Evolutionary conservation across 2,888 invertebrate genomes (phyloP).

Genomic region (Horisme vitalbata): DNA sequence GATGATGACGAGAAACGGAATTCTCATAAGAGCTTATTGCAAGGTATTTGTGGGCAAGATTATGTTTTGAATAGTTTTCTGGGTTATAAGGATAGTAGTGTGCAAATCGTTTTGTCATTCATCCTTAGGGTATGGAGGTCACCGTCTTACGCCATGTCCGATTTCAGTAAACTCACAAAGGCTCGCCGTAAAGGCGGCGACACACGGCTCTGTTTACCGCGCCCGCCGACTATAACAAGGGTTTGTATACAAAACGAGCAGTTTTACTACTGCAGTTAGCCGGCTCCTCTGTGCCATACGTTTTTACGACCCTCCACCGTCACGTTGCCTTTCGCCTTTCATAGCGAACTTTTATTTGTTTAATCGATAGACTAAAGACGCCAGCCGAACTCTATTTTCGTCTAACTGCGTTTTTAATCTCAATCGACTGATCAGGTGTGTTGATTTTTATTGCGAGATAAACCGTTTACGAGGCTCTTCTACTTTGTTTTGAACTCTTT

Average conservation of each 20-base stretch:
- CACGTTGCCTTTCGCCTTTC: constrained; percentile 77
- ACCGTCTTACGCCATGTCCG: constrained; percentile 60
- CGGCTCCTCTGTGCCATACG: constrained; percentile 80
- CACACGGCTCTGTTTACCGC: constrained; percentile 76
- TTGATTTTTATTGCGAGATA: constrained; percentile 74
- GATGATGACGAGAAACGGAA: too few relatives aligned
- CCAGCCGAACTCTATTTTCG: constrained; percentile 69
- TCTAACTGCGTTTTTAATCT: constrained; percentile 73
- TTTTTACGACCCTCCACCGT: constrained; percentile 77
- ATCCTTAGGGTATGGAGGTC: constrained; percentile 48
- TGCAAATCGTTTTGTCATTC: constrained; percentile 45
- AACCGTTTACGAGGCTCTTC: constrained; percentile 76
- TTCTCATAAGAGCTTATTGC: neutral
- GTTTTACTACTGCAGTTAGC: constrained; percentile 77
- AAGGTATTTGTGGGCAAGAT: neutral
- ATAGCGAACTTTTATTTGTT: constrained; percentile 82
- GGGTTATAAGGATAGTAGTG: constrained; percentile 21
- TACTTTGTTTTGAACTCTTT: constrained; percentile 73
- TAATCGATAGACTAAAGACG: constrained; percentile 79
- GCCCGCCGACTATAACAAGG: constrained; percentile 73
- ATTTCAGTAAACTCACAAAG: constrained; percentile 71
- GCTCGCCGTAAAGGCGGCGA: constrained; percentile 76
- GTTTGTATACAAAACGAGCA: constrained; percentile 77
- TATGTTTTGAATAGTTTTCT: neutral
- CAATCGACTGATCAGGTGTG: constrained; percentile 74